phyloP scores from a whole-genome alignment of 2,797 vertebrate species.

The Geotrypetes seraphini region DNA sequence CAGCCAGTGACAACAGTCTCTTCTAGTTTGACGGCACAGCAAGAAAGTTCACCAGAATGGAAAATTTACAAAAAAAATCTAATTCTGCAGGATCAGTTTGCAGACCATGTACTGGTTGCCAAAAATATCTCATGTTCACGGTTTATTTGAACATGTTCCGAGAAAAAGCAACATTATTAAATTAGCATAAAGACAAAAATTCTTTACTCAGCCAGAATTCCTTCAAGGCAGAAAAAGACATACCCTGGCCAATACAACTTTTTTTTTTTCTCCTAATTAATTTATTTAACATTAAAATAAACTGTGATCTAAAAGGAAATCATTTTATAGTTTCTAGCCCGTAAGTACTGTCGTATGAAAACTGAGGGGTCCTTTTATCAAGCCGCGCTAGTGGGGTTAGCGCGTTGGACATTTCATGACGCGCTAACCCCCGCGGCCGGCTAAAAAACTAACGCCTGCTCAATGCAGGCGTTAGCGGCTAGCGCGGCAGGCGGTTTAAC shows the following conservation, averaged over 20 bases:
- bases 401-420: too few relatives aligned
- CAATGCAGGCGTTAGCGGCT: too few relatives aligned
- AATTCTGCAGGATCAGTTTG: slow-evolving; percentile 35
- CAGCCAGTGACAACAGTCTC: slow-evolving; percentile 49
- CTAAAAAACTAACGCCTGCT: too few relatives aligned
- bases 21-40: slow-evolving; percentile 29
- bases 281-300: background rate
- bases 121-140: slow-evolving; percentile 41
- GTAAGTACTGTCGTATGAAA: slow-evolving; percentile 4
- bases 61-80: slow-evolving; percentile 45
- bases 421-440: too few relatives aligned
- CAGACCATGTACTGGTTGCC: slow-evolving; percentile 29
- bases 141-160: slow-evolving; percentile 45
- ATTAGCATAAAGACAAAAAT: slow-evolving; percentile 22
- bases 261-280: slow-evolving; percentile 2
- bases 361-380: too few relatives aligned
- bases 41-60: slow-evolving; percentile 43
- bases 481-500: too few relatives aligned
- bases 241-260: background rate
- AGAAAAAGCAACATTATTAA: slow-evolving; percentile 27
- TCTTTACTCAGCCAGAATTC: slow-evolving; percentile 7
- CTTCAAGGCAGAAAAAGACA: slow-evolving; percentile 13
- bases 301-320: background rate
- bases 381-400: too few relatives aligned
- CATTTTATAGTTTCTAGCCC: slow-evolving; percentile 6